phyloP scores from a whole-genome alignment of 1,140 invertebrate genomes.

The Ceratina australensis region DNA sequence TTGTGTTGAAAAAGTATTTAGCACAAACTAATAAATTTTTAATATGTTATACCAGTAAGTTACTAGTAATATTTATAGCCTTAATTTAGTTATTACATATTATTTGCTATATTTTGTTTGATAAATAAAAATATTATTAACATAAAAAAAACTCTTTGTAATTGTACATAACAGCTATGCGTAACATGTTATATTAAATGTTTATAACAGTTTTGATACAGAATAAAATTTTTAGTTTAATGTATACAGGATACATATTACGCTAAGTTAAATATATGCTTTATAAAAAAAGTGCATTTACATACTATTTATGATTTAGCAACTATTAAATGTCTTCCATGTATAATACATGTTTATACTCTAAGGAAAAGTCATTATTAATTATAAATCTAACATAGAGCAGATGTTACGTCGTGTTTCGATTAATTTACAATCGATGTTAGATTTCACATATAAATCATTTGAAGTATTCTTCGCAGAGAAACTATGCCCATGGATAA shows the following conservation, averaged over 20 bases:
- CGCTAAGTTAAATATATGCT: conserved; percentile 1
- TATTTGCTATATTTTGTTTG: too few species aligned
- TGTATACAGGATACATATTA: not conserved
- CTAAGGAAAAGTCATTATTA: conserved; percentile 9
- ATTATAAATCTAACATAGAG: conserved; percentile 8
- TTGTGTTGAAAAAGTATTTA: too few species aligned
- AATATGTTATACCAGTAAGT: too few species aligned
- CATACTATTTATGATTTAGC: conserved; percentile 10
- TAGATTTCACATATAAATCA: not conserved
- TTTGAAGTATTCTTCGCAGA: conserved; percentile 21
- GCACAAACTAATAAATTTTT: too few species aligned
- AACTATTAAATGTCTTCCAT: conserved; percentile 40
- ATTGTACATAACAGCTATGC: conserved; percentile 38
- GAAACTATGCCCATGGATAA: conserved; percentile 9
- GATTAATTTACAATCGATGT: not conserved
- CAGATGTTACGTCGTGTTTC: not conserved
- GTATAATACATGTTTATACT: conserved; percentile 4
- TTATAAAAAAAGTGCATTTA: conserved; percentile 27
- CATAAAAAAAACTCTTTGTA: conserved; percentile 6
- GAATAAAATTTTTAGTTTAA: conserved; percentile 20
- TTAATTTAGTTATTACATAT: too few species aligned
- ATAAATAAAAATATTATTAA: conserved; percentile 12
- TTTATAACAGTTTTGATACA: conserved; percentile 23
- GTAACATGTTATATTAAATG: conserved; percentile 20
- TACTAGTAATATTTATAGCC: too few species aligned